Conservation (phyloP, 1,140 invertebrate genomes). For the Caerostris darwini region DNA sequence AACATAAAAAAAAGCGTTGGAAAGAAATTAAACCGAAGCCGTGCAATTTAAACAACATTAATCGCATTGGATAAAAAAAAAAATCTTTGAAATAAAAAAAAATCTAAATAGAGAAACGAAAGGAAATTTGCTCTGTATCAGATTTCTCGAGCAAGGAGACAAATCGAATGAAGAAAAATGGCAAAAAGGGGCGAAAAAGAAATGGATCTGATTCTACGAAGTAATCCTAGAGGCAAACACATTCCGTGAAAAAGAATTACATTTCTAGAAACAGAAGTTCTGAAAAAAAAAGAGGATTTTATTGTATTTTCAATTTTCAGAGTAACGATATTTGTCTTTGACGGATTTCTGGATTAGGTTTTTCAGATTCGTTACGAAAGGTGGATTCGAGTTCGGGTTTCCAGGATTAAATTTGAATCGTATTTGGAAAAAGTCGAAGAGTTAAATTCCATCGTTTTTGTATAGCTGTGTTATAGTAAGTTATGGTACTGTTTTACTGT, state of each 20-base stretch:
- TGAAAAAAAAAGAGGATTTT: not conserved
- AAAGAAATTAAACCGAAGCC: not conserved
- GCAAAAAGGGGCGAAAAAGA: not conserved
- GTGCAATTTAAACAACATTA: not conserved
- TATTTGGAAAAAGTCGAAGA: not conserved
- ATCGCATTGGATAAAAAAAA: not conserved
- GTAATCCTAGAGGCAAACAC: constrained; percentile 45
- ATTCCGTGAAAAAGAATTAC: constrained; percentile 34
- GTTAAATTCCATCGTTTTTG: no score
- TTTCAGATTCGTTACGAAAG: not conserved
- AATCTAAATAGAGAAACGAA: not conserved
- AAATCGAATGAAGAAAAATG: not conserved
- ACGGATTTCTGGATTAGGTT: constrained; percentile 6
- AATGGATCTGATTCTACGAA: not conserved
- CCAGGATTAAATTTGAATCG: not conserved
- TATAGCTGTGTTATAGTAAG: no score
- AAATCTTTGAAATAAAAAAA: not conserved
- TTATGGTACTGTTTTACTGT: no score
- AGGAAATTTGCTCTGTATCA: not conserved
- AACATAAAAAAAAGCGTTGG: no score
- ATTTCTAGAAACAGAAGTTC: not conserved
- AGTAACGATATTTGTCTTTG: constrained; percentile 14
- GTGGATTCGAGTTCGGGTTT: not conserved
- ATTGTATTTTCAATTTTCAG: constrained; percentile 17
- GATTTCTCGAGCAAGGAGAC: not conserved